Evolutionary conservation across 2,888 invertebrate species (phyloP).

Genomic region (Orthonevra nobilis): DNA sequence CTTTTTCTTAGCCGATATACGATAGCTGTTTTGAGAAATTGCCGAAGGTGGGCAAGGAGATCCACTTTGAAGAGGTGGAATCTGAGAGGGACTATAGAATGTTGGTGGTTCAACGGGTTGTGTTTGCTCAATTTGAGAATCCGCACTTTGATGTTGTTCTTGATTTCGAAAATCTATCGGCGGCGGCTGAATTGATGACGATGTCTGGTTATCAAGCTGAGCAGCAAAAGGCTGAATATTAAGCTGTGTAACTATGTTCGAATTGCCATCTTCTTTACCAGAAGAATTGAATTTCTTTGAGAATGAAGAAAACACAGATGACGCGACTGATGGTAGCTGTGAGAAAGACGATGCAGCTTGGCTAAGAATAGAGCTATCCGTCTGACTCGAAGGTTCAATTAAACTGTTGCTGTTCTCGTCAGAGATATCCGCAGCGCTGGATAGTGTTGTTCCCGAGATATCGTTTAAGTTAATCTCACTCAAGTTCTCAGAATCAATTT

Average conservation of each 20-base stretch:
- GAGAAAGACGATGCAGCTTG: slow-evolving; percentile 80
- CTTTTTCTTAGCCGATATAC: slow-evolving; percentile 86
- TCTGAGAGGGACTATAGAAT: slow-evolving; percentile 77
- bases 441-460: slow-evolving; percentile 25
- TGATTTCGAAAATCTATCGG: slow-evolving; percentile 18
- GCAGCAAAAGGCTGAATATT: slow-evolving; percentile 76
- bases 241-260: slow-evolving; percentile 72
- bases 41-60: slow-evolving; percentile 50
- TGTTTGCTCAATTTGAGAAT: slow-evolving; percentile 29
- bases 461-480: slow-evolving; percentile 81
- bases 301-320: slow-evolving; percentile 84
- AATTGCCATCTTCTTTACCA: slow-evolving; percentile 71
- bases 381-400: slow-evolving; percentile 72
- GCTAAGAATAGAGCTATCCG: slow-evolving; percentile 76
- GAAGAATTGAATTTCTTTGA: slow-evolving; percentile 78
- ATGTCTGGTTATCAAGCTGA: slow-evolving; percentile 59
- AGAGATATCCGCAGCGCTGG: slow-evolving; percentile 71
- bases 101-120: slow-evolving; percentile 75
- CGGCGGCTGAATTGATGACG: slow-evolving; percentile 41
- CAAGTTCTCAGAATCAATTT: slow-evolving; percentile 80
- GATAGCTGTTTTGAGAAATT: slow-evolving; percentile 81
- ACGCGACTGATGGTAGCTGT: slow-evolving; percentile 83
- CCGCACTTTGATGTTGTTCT: slow-evolving; percentile 10
- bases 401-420: slow-evolving; percentile 74
- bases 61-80: slow-evolving; percentile 62